phyloP scores from a whole-genome alignment of 2,797 vertebrate genomes.

The Hoplostethus mediterraneus region DNA sequence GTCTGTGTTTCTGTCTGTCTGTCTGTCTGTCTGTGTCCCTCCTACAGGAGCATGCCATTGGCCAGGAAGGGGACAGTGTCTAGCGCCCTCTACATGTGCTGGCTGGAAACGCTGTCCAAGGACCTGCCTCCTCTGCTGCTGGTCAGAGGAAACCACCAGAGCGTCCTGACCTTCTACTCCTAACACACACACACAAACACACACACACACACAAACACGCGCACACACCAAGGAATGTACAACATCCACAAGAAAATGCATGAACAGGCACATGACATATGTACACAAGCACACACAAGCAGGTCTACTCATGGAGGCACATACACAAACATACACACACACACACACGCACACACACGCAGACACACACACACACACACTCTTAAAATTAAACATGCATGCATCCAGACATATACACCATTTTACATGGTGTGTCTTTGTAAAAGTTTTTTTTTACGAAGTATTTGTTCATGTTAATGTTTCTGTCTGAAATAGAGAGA shows the following conservation, averaged over 20 bases:
- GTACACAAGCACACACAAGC: too few relatives aligned
- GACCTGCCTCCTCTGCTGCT: constrained; percentile 93
- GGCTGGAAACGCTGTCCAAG: constrained; percentile 93
- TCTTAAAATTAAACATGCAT: not conserved
- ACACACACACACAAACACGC: constrained; percentile 14
- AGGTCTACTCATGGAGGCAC: too few relatives aligned
- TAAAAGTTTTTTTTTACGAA: too few relatives aligned
- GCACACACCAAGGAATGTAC: constrained; percentile 1
- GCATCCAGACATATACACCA: not conserved
- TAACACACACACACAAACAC: constrained; percentile 74
- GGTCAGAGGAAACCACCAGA: constrained; percentile 97
- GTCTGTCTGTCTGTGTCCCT: not conserved
- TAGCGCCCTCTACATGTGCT: constrained; percentile 96
- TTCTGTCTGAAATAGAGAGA: too few relatives aligned
- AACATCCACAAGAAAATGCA: not conserved
- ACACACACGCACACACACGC: too few relatives aligned
- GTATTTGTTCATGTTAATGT: too few relatives aligned
- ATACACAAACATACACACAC: constrained; percentile 1
- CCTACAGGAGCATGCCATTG: constrained; percentile 93
- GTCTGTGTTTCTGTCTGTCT: not conserved
- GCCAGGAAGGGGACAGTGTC: constrained; percentile 95
- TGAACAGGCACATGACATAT: not conserved
- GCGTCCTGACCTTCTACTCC: constrained; percentile 98
- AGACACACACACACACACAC: too few relatives aligned
- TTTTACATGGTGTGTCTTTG: too few relatives aligned